Percentiles rank a stretch among this genome's conserved stretches.
These are phyloP conservation scores for Hylyphantes graminicola DNA, from an alignment of 1,140 invertebrate species.

Conservation along the genomic window DNA sequence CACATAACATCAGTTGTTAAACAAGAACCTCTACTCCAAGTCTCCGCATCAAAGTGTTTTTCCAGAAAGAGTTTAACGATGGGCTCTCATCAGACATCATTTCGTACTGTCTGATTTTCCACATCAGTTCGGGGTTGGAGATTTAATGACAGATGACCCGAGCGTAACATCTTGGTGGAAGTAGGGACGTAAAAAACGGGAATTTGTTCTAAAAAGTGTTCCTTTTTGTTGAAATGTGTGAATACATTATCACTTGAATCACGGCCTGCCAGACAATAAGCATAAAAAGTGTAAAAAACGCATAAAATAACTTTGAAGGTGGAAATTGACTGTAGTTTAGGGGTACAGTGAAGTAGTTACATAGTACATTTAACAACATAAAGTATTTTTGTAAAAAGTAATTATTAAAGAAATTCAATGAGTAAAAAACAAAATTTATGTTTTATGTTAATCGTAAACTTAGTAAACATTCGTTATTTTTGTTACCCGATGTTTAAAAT, in stretches of 20 bases:
- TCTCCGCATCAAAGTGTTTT: conserved; percentile 41
- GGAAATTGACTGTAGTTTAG: background rate
- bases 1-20: too few relatives aligned
- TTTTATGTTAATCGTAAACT: too few relatives aligned
- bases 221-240: background rate
- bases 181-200: conserved; percentile 25
- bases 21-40: too few relatives aligned
- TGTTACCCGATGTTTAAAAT: too few relatives aligned
- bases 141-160: conserved; percentile 44
- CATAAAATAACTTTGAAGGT: conserved; percentile 41
- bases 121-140: conserved; percentile 26
- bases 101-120: conserved; percentile 1
- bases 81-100: conserved; percentile 44
- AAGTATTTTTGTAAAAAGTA: too few relatives aligned
- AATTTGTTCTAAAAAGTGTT: too few relatives aligned
- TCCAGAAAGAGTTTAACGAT: conserved; percentile 31
- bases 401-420: too few relatives aligned
- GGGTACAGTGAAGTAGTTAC: conserved; percentile 6
- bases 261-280: conserved; percentile 32
- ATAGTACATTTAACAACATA: too few relatives aligned
- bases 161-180: conserved; percentile 37
- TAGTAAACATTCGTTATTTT: too few relatives aligned
- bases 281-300: conserved; percentile 57
- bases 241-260: conserved; percentile 57
- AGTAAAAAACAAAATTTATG: too few relatives aligned